Conservation (phyloP, 2,888 invertebrate species). For the Rhagium mordax region DNA sequence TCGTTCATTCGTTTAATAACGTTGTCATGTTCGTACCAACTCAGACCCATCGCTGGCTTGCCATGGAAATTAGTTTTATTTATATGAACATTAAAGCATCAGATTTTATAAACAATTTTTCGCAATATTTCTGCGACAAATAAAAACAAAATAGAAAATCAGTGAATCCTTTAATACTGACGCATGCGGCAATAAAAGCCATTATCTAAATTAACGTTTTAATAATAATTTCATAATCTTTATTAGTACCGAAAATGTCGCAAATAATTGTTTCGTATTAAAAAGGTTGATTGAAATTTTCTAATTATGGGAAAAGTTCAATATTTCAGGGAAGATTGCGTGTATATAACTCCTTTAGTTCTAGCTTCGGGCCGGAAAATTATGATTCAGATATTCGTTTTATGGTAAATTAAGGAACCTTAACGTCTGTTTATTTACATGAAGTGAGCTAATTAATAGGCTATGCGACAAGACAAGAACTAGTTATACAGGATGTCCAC, state of each 20-base stretch:
- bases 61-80: too few relatives aligned
- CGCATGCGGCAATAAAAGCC: neutral
- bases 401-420: conserved; percentile 36
- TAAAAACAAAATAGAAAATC: neutral
- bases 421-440: conserved; percentile 36
- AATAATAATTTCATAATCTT: neutral
- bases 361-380: too few relatives aligned
- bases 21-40: too few relatives aligned
- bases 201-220: neutral
- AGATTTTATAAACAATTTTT: too few relatives aligned
- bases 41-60: too few relatives aligned
- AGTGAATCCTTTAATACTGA: neutral
- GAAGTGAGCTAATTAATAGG: conserved; percentile 37
- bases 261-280: neutral
- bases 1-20: too few relatives aligned
- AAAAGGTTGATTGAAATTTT: neutral
- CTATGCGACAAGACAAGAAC: conserved; percentile 21
- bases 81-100: too few relatives aligned
- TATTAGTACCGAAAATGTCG: neutral
- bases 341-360: neutral
- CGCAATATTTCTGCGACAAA: neutral
- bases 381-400: conserved; percentile 29
- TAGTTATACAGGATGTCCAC: conserved; percentile 39
- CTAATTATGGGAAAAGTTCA: neutral
- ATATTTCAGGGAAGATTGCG: neutral